Base-by-base conservation (phyloP, 2,797 vertebrate species). In the Neomorphus geoffroyi region DNA sequence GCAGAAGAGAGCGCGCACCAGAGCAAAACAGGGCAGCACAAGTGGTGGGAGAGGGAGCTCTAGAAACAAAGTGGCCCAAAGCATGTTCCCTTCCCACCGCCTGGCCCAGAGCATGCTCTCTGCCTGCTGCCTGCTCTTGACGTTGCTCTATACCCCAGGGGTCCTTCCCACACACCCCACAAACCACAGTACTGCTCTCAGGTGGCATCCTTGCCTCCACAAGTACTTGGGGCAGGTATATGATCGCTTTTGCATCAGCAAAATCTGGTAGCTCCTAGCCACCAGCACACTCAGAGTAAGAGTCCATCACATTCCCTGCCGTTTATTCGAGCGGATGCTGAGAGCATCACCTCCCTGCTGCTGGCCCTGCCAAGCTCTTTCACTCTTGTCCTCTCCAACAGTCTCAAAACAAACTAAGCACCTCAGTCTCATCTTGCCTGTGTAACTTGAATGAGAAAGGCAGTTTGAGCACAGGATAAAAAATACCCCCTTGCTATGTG, bases 1-100 rank as follows among this genome's bases (percentile, higher is more conserved):
- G 6, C 56, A 77, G 71, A 35, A 51, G 30, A 37, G 30, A 69
- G 39, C 0, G 0, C 6, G 3, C 22, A 30, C 23, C 21, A 11
- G 50, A 45, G 69, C 6, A 33, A 37, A 93, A 21, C 15, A 17
- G 14, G n/a, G 51, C 30, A 57, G 70, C n/a, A 53, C 1, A 0
- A 72, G n/a, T 1, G 35, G 16, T 83, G 66, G 56, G 80, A 90
- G 88, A 75, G 43, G 48, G 74, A 84, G 19, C 30, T 43, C 32
- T 51, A 21, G 35, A 58, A 75, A 30, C 9, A 2, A 28, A 43
- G 60, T 30, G 48, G 7, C 28, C 53, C 54, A 71, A 30, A 69
- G 28, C 45, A 48, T 12, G 7, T 8, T 83, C 18, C 17, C 3
- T 51, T 71, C 66, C 69, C 66, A 65, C 37, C 5, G 7, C 54